A percentile compares a stretch with the other conserved stretches of the same genome.
These are phyloP conservation scores for Lophura nycthemera DNA, from an alignment of 2,113 vertebrate genomes.

Conservation along the genomic window DNA sequence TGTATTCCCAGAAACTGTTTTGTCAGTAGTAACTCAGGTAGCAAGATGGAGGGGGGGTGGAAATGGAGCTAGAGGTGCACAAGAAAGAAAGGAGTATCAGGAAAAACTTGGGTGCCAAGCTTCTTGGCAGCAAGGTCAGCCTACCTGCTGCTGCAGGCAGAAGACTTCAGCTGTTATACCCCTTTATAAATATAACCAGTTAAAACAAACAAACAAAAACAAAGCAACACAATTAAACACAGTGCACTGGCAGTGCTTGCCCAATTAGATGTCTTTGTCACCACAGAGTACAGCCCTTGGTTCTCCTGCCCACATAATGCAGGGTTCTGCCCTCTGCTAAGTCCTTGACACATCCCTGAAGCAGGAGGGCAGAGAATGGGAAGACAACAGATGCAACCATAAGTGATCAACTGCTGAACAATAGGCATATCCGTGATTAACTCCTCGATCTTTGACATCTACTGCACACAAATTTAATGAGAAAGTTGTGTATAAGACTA, in stretches of 20 bases:
- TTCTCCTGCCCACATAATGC: neutral
- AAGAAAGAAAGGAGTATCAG: neutral
- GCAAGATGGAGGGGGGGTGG: neutral
- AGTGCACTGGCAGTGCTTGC: neutral
- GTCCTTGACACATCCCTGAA: neutral
- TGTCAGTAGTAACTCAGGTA: neutral
- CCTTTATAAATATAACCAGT: neutral
- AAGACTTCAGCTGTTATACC: neutral
- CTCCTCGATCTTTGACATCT: neutral
- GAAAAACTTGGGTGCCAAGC: neutral
- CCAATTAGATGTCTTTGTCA: neutral
- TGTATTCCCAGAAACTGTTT: neutral
- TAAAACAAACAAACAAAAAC: neutral
- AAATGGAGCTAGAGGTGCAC: neutral
- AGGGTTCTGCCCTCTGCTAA: neutral
- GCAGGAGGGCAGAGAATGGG: neutral
- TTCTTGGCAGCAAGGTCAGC: neutral
- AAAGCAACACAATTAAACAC: neutral
- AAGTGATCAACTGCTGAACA: neutral
- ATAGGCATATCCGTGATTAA: neutral
- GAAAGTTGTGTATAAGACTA: neutral
- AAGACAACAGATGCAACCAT: neutral
- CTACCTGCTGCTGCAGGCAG: neutral
- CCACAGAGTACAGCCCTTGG: neutral
- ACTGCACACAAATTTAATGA: neutral